Base-by-base conservation (phyloP, 2,113 vertebrate genomes). In the Murina feae region DNA sequence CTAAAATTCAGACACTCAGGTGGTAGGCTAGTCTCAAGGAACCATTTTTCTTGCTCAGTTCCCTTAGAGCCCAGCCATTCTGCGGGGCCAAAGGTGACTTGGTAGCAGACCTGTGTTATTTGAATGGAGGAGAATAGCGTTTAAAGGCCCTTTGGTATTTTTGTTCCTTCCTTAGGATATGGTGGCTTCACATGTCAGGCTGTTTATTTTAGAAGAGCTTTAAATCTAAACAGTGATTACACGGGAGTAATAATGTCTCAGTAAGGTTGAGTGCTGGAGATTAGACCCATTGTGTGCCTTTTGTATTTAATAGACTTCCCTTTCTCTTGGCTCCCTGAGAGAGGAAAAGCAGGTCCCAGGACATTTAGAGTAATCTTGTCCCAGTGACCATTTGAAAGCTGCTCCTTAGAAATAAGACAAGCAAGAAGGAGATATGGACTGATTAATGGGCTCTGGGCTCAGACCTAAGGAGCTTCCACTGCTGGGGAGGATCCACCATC, bases 191-290 rank as follows among this genome's bases (percentile, higher is more conserved):
- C 23, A 53, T 25, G 39, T 90, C n/a, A 92, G 89, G 7, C 14
- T 93, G 44, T 89, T 92, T 84, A 84, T 86, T 89, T 92, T 82
- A 78, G 42, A 71, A 96, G n/a, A 69, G 69, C 23, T 92, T 91
- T 71, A 85, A 63, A 51, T 79, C 86, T 86, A 3, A 16, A 44
- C 37, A 74, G 6, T 79, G 42, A 82, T 68, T 95, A 25, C 37
- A 65, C 30, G 30, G 37, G 51, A 84, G 68, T 75, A 35, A 32
- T 42, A 47, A 65, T 82, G 63, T 11, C 47, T 58, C 9, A 32
- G 9, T 78, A 30, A 82, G 13, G 14, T 42, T 32, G 71, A 95
- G 25, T 42, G 11, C 23, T 87, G n/a, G 63, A 93, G 88, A 79
- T 76, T 79, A 75, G 85, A 91, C 89, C 66, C 17, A 20, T 23